Evolutionary conservation across 2,797 vertebrate species (phyloP).

Genomic region (Aselliscus stoliczkanus): DNA sequence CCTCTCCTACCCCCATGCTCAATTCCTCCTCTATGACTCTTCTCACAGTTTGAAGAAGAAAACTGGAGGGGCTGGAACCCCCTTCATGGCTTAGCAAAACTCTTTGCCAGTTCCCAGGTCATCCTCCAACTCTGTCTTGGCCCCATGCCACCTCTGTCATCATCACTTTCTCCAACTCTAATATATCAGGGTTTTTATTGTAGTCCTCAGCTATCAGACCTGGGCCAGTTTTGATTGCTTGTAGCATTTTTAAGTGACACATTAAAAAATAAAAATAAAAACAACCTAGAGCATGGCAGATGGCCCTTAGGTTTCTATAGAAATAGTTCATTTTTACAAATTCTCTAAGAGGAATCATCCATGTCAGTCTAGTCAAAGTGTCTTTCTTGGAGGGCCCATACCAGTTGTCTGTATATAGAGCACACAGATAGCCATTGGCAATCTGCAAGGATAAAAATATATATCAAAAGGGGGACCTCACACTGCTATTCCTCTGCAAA

Average conservation of each 20-base stretch:
- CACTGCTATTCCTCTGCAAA: neutral
- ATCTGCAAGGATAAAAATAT: neutral
- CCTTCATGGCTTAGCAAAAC: neutral
- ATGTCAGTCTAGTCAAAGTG: neutral
- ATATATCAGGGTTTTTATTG: neutral
- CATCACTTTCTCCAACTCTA: neutral
- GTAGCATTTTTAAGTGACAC: neutral
- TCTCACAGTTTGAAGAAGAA: neutral
- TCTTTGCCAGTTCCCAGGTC: neutral
- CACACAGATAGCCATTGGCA: neutral
- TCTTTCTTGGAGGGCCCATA: neutral
- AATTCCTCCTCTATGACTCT: neutral
- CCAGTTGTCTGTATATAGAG: conserved; percentile 5
- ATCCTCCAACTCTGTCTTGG: neutral
- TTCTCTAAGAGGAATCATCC: conserved; percentile 16
- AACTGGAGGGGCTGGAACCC: neutral
- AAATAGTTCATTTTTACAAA: conserved; percentile 57
- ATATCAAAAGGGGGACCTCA: neutral
- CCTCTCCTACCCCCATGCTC: neutral
- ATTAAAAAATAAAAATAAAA: neutral
- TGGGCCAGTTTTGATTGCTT: neutral
- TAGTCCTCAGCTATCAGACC: neutral
- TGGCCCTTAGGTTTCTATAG: conserved; percentile 13
- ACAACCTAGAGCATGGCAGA: neutral
- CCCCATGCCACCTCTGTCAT: neutral